Evolutionary conservation across 2,113 vertebrate genomes (phyloP).

Genomic region (Otus sunia): DNA sequence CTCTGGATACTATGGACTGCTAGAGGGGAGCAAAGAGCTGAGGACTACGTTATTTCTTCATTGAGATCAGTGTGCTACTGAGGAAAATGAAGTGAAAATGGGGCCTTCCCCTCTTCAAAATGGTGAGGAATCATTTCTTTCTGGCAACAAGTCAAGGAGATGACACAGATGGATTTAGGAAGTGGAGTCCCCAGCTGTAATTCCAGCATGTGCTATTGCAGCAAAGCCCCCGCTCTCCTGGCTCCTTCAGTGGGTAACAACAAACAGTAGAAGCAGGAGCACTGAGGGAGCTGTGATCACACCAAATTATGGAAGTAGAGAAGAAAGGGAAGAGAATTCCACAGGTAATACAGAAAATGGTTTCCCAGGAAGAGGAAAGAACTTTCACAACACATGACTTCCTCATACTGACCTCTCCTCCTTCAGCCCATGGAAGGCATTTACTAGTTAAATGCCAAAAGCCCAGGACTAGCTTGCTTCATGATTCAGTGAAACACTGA

Average conservation of each 20-base stretch:
- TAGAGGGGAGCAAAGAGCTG: not conserved
- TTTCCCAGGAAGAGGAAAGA: not conserved
- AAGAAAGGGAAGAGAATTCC: not conserved
- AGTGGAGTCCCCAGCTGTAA: fast-evolving
- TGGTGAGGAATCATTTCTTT: not conserved
- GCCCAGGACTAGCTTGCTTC: not conserved
- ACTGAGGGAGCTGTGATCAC: not conserved
- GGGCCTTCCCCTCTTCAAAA: not conserved
- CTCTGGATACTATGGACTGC: not conserved
- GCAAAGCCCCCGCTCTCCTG: not conserved
- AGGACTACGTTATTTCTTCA: not conserved
- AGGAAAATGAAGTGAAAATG: not conserved
- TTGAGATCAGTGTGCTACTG: not conserved
- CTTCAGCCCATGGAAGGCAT: not conserved
- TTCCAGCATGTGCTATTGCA: not conserved
- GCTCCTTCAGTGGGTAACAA: not conserved
- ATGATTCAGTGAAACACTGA: not conserved
- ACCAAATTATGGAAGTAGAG: not conserved
- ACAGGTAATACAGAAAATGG: not conserved
- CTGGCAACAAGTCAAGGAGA: not conserved
- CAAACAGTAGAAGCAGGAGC: not conserved
- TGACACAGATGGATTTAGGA: not conserved
- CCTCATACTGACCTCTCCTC: not conserved
- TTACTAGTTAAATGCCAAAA: not conserved
- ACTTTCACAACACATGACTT: not conserved